Evolutionary conservation across 2,797 vertebrate genomes (phyloP).

Genomic region (Sorex maritimensis): DNA sequence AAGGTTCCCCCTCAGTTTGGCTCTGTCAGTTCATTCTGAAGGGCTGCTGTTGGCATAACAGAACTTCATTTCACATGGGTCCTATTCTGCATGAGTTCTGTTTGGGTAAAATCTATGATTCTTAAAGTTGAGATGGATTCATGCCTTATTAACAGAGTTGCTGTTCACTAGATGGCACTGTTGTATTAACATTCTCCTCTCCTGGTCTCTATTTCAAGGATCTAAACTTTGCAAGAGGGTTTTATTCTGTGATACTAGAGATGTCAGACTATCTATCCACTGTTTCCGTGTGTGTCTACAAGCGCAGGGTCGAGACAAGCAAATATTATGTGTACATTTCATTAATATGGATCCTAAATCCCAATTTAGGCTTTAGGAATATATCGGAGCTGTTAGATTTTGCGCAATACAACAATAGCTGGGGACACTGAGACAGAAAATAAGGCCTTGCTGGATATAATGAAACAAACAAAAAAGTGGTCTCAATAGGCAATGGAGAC

Average conservation of each 20-base stretch:
- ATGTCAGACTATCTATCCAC: constrained; percentile 5
- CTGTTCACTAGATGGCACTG: constrained; percentile 85
- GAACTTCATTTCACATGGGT: constrained; percentile 1
- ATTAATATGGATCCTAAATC: constrained; percentile 58
- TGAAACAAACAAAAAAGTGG: constrained; percentile 15
- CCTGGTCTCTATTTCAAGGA: background rate
- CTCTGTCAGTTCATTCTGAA: background rate
- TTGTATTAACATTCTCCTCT: constrained; percentile 78
- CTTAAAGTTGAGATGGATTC: background rate
- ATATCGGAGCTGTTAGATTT: constrained; percentile 59
- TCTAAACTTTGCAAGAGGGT: background rate
- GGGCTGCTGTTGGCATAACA: background rate
- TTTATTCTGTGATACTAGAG: constrained; percentile 26
- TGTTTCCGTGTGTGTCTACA: constrained; percentile 61
- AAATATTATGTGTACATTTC: constrained; percentile 65
- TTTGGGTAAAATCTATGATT: constrained; percentile 1
- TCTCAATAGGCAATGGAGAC: background rate
- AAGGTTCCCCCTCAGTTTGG: constrained; percentile 22
- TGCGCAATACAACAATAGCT: background rate
- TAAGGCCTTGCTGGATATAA: constrained; percentile 44
- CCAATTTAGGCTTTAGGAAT: constrained; percentile 57
- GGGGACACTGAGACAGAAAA: constrained; percentile 46
- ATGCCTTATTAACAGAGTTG: background rate
- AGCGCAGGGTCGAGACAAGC: constrained; percentile 39
- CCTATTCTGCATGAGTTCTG: background rate